Base-by-base conservation (phyloP, 2,888 invertebrate species). In the Xestia xanthographa region DNA sequence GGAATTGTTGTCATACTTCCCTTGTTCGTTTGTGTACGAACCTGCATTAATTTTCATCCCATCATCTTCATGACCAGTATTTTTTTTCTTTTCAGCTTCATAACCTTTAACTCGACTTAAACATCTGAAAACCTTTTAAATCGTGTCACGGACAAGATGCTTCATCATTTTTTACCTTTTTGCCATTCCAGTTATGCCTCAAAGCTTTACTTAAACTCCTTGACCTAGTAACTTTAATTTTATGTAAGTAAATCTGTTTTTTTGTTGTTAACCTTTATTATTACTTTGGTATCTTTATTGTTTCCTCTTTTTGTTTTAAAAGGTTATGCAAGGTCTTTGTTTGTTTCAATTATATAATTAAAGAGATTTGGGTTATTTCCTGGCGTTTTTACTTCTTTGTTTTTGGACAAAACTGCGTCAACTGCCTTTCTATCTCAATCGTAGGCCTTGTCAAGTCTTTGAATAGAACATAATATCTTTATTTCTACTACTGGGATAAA, bases 171-270 rank as follows among this genome's bases (percentile, higher is more conserved):
- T 69, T 74, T 29, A 71, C 53, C 34, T 75, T 74, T 80, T 84
- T 75, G 26, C 34, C 22, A 56, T 70, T 79, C 74, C 62, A 20
- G 84, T 87, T 83, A 71, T 75, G 83, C 67, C 58, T 72, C 72
- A 29, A 41, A 83, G 77, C 58, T 75, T 85, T 74, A 70, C 62
- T 45, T 20, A 69, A 9, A 29, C 26, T 75, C 88, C 87, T 87
- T 87, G 86, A 81, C 88, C 83, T 14, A 86, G 68, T 79, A 48
- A 63, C 74, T 66, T 72, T 43, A 60, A 53, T 79, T 76, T 75
- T 63, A 75, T 75, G 56, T 67, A 53, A 63, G 62, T 75, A 45
- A 50, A 72, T n/a, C 38, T 62, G 26, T 74, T 22, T 66, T 26
- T 66, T 70, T 62, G 11, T 29, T 14, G 41, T 38, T 50, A 69